Evolutionary conservation across 2,113 vertebrate species (phyloP).

Genomic region (Seriola quinqueradiata): DNA sequence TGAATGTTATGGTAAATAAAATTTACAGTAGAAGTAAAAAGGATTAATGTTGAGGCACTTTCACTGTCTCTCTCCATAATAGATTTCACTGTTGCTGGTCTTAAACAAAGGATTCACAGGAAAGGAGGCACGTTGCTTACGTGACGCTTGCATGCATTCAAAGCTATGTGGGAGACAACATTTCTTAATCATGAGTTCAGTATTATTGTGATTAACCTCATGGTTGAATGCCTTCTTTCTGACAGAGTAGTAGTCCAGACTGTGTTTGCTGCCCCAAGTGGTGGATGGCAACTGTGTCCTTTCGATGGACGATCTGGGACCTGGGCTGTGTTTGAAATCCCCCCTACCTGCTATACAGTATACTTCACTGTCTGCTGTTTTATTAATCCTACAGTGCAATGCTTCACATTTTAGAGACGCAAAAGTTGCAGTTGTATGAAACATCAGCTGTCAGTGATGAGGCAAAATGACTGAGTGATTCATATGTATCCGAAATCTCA

Average conservation of each 20-base stretch:
- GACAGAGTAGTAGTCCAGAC: background rate
- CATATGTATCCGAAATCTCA: background rate
- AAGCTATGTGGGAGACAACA: background rate
- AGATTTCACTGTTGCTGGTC: background rate
- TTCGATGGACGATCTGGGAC: background rate
- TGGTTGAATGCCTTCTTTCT: background rate
- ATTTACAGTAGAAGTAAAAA: too few species aligned
- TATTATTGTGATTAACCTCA: background rate
- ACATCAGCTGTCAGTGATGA: slow-evolving; percentile 12
- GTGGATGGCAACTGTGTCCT: background rate
- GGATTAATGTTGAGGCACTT: background rate
- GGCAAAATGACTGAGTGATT: background rate
- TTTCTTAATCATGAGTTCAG: background rate
- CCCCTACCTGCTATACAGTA: fast-evolving
- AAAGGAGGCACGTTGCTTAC: background rate
- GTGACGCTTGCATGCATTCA: background rate
- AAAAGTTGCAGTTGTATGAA: background rate
- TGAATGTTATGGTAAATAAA: background rate
- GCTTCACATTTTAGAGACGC: background rate
- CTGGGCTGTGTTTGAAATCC: background rate
- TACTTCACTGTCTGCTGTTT: background rate
- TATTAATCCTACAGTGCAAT: background rate
- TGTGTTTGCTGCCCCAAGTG: background rate
- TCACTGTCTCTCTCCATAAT: too few species aligned
- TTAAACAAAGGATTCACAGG: background rate